phyloP scores from a whole-genome alignment of 2,888 invertebrate genomes.

The Pseudococcus viburni region DNA sequence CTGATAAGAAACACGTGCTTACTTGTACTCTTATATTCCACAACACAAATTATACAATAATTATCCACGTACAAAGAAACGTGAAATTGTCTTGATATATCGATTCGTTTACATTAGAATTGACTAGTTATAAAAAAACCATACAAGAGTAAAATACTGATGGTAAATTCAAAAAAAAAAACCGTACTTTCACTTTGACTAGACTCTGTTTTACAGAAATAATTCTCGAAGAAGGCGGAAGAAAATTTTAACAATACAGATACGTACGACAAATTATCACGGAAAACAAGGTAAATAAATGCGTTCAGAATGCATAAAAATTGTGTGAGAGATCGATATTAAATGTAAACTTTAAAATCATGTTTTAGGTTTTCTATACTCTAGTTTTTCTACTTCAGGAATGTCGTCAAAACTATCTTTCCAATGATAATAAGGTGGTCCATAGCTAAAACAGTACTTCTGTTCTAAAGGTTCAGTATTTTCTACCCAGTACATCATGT shows the following conservation, averaged over 20 bases:
- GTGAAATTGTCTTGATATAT: background rate
- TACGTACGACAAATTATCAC: slow-evolving; percentile 3
- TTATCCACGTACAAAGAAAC: background rate
- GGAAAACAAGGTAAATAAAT: slow-evolving; percentile 13
- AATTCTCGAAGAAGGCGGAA: background rate
- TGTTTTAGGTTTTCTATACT: slow-evolving; percentile 38
- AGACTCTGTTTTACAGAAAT: slow-evolving; percentile 42
- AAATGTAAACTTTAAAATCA: background rate
- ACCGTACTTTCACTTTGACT: slow-evolving; percentile 22
- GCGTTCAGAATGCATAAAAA: slow-evolving; percentile 16
- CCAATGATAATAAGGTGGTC: slow-evolving; percentile 92
- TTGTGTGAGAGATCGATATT: slow-evolving; percentile 3
- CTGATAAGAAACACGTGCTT: background rate
- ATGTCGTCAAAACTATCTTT: slow-evolving; percentile 80
- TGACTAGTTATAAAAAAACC: slow-evolving; percentile 22
- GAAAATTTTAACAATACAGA: background rate
- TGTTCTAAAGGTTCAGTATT: slow-evolving; percentile 80
- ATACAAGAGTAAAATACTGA: background rate
- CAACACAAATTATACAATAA: background rate
- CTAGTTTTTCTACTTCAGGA: slow-evolving; percentile 79
- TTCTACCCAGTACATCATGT: slow-evolving; percentile 93
- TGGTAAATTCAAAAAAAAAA: background rate
- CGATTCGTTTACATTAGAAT: background rate
- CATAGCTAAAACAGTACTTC: slow-evolving; percentile 87
- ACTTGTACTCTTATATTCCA: background rate